Conservation (phyloP, 2,888 invertebrate species). For the Odontocerum albicorne region DNA sequence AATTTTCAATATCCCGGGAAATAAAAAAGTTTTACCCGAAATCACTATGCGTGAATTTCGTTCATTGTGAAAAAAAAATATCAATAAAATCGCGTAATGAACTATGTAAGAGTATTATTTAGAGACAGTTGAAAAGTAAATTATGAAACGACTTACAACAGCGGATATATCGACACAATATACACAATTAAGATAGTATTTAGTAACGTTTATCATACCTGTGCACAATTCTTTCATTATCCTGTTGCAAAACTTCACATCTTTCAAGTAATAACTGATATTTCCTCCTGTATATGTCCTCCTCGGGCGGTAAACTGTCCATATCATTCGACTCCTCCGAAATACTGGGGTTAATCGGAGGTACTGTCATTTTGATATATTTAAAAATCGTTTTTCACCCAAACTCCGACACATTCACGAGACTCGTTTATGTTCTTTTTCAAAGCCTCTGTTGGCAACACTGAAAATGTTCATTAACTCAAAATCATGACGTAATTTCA, state of each 20-base stretch:
- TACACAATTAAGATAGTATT: too few species aligned
- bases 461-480: slow-evolving; percentile 13
- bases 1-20: too few species aligned
- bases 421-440: slow-evolving; percentile 19
- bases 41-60: too few species aligned
- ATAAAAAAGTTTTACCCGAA: too few species aligned
- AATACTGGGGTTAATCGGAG: slow-evolving; percentile 57
- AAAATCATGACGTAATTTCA: slow-evolving; percentile 2
- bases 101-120: too few species aligned
- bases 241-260: slow-evolving; percentile 75
- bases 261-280: slow-evolving; percentile 72
- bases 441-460: slow-evolving; percentile 14
- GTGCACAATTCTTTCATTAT: slow-evolving; percentile 73
- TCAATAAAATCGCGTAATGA: too few species aligned
- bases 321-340: slow-evolving; percentile 45
- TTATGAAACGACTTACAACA: too few species aligned
- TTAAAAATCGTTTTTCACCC: slow-evolving; percentile 43
- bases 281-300: slow-evolving; percentile 72
- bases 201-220: slow-evolving; percentile 46
- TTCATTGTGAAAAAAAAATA: too few species aligned
- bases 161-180: too few species aligned
- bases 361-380: slow-evolving; percentile 62
- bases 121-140: too few species aligned
- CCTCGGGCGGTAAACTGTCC: slow-evolving; percentile 50
- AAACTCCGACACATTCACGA: slow-evolving; percentile 22